Percentiles rank a stretch among this genome's conserved stretches.
Evolutionary conservation across 2,113 vertebrate genomes (phyloP).

Genomic region (Brachyhypopomus gauderio): DNA sequence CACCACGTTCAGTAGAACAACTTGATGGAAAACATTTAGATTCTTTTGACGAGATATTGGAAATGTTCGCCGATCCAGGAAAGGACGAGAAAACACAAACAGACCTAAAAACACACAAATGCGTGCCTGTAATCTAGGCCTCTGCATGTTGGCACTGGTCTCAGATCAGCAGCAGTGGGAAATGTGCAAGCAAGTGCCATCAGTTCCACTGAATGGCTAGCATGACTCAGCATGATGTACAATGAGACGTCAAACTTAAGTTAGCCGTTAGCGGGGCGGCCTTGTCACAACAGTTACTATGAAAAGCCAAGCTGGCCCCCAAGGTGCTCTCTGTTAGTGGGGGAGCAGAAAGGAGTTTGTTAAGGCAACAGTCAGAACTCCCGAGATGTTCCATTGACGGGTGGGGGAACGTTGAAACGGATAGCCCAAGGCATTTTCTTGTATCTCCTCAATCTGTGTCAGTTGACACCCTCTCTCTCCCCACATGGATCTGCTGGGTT

Average conservation of each 20-base stretch:
- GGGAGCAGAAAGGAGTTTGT: not conserved
- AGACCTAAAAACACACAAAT: no score
- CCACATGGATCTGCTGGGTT: not conserved
- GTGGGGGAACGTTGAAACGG: no score
- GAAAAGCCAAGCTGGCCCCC: no score
- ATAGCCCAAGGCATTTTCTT: not conserved
- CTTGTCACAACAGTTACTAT: no score
- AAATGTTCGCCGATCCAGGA: not conserved
- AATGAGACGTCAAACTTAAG: not conserved
- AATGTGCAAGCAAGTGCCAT: no score
- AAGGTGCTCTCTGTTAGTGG: not conserved
- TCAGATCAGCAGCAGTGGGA: not conserved
- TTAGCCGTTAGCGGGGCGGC: not conserved
- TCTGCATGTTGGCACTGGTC: not conserved
- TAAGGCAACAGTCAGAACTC: conserved; percentile 5
- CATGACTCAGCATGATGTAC: not conserved
- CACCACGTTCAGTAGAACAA: not conserved
- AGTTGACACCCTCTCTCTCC: not conserved
- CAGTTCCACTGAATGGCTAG: not conserved
- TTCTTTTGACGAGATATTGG: not conserved
- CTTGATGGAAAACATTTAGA: conserved; percentile 3
- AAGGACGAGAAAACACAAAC: not conserved
- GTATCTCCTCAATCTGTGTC: not conserved
- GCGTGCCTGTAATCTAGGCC: not conserved
- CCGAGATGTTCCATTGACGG: not conserved